Base-by-base conservation (phyloP, 2,113 vertebrate genomes). In the Macrotis lagotis region DNA sequence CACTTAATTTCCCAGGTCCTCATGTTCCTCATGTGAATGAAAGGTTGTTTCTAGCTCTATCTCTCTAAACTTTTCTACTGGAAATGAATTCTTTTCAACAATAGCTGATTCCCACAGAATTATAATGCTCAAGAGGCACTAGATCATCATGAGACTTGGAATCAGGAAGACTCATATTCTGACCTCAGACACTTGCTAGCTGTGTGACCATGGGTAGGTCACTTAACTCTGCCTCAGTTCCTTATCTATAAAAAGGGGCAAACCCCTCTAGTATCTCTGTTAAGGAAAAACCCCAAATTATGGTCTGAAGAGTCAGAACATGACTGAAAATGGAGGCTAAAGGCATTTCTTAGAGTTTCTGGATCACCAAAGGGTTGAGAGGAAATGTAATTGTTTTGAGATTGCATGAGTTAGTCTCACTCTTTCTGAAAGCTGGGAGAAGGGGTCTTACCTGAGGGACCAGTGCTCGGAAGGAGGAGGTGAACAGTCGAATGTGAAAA, bases 401-500 rank as follows among this genome's bases (percentile, higher is more conserved):
- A 37, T 37, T 31, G 4, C 11, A 12, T 1, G 24, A 3, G 11
- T 50, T 90, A 24, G 1, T 51, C 53, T 48, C 51, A 59, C 9
- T 89, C 51, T 22, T 7, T 2, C 7, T 2, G 0, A 88, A 88
- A 50, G n/a, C 12, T 0, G 3, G 59, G 59, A 25, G 50, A 25
- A 7, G 11, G 59, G 6, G 48, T 0, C 98, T 98, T 97, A 99
- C 99, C 98, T 97, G 95, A 49, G 97, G 96, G 1, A 97, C 0
- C 0, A 99, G 98, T 59, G 94, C 74, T 0, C 97, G 98, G 90
- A 99, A 98, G 91, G 91, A 95, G 47, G 97, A 93, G 50, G 99
- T 99, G 93, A 98, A 98, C 95, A 99, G 94, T 1, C 48, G 96
- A 95, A 99, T 97, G 0, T 6, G 92, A 0, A 51, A 9, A 0